Percentiles rank a stretch among this genome's conserved stretches.
Conservation (phyloP, 2,888 invertebrate species). For the Acleris holmiana region DNA sequence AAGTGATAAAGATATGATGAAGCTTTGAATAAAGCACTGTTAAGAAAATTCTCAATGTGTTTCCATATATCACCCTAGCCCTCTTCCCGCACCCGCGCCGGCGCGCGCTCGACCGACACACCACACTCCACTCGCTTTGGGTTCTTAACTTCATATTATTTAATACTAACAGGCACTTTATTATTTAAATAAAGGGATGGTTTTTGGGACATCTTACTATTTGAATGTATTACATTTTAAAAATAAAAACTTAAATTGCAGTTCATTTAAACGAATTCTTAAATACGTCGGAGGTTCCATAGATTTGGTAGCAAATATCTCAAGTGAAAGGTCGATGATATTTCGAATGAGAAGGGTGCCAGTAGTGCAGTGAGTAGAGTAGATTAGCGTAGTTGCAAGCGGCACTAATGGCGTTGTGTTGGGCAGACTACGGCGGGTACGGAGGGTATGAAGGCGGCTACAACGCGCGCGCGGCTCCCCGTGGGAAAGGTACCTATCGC, state of each 20-base stretch:
- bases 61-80: conserved; percentile 84
- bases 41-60: conserved; percentile 88
- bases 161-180: conserved; percentile 14
- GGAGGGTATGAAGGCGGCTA: conserved; percentile 95
- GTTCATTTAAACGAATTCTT: too few species aligned
- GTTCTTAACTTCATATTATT: conserved; percentile 17
- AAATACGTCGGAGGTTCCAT: not conserved
- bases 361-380: conserved; percentile 20
- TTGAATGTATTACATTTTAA: not conserved
- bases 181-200: not conserved
- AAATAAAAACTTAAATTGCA: not conserved
- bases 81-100: conserved; percentile 55
- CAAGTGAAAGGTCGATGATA: conserved; percentile 25
- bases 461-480: conserved; percentile 93
- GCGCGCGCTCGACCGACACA: conserved; percentile 43
- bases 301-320: conserved; percentile 2
- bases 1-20: conserved; percentile 84
- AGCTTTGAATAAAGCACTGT: conserved; percentile 88
- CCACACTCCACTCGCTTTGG: conserved; percentile 37
- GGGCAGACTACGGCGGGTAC: conserved; percentile 93
- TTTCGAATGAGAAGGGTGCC: not conserved
- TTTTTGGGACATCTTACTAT: not conserved
- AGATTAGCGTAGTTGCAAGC: conserved; percentile 59
- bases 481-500: conserved; percentile 91
- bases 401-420: conserved; percentile 82